Percentiles rank a stretch among this genome's conserved stretches.
These are phyloP conservation scores for Chrysemys picta DNA, from an alignment of 2,113 vertebrate genomes.

Conservation along the genomic window DNA sequence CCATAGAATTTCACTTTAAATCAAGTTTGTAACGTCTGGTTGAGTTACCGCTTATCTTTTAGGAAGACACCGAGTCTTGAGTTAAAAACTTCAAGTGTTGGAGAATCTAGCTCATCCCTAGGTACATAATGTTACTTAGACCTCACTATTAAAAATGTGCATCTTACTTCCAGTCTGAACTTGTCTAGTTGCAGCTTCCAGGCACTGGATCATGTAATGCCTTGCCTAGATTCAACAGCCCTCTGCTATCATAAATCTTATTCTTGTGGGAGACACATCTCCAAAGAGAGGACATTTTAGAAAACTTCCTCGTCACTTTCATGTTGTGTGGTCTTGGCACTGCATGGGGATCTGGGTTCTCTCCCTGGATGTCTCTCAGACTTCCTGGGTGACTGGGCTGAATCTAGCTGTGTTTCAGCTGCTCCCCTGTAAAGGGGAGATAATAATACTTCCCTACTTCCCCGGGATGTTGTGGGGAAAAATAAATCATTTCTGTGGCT, in stretches of 20 bases:
- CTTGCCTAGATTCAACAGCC: not conserved
- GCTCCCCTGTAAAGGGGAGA: not conserved
- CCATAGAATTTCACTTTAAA: not conserved
- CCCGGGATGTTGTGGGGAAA: conserved; percentile 30
- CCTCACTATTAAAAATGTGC: not conserved
- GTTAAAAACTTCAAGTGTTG: not conserved
- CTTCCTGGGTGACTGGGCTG: conserved; percentile 34
- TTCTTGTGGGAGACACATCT: not conserved
- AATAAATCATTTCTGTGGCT: conserved; percentile 17
- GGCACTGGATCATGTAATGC: not conserved
- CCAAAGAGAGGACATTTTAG: not conserved
- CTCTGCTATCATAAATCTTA: not conserved
- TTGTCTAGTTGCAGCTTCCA: not conserved
- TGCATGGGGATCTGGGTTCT: conserved; percentile 7
- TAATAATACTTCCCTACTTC: conserved; percentile 6
- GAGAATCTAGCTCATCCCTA: not conserved
- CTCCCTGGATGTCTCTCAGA: not conserved
- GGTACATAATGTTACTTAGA: not conserved
- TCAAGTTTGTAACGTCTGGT: not conserved
- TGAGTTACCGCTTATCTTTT: not conserved
- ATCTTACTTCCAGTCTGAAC: not conserved
- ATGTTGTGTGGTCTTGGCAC: not conserved
- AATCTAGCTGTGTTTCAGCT: conserved; percentile 1
- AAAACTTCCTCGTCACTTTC: not conserved
- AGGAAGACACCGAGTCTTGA: not conserved